Evolutionary conservation across 2,888 invertebrate species (phyloP).

Genomic region (Dione vanillae): DNA sequence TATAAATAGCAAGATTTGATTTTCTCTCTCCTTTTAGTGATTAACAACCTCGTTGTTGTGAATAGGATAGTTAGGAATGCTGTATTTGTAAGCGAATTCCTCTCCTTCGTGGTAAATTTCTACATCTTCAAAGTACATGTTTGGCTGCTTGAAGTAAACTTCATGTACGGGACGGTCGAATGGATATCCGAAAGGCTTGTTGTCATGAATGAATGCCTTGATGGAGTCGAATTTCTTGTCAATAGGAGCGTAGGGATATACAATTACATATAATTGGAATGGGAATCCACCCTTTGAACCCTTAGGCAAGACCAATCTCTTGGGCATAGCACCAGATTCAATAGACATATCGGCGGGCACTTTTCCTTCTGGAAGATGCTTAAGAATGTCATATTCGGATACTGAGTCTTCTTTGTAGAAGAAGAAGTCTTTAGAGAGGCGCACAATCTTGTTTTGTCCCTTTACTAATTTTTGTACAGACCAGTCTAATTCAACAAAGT

Average conservation of each 20-base stretch:
- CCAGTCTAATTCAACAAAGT: conserved; percentile 86
- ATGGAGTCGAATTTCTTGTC: conserved; percentile 59
- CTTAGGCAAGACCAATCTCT: conserved; percentile 88
- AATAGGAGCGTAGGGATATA: conserved; percentile 80
- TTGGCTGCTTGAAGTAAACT: conserved; percentile 79
- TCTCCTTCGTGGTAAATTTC: conserved; percentile 79
- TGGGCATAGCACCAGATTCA: conserved; percentile 86
- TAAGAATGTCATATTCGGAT: conserved; percentile 84
- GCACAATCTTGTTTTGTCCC: conserved; percentile 87
- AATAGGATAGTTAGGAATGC: conserved; percentile 50
- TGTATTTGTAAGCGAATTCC: conserved; percentile 60
- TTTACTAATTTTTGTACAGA: conserved; percentile 83
- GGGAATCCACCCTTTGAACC: conserved; percentile 88
- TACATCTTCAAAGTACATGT: conserved; percentile 86
- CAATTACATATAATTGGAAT: conserved; percentile 86
- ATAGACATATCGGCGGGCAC: conserved; percentile 82
- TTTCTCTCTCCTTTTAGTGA: conserved; percentile 55
- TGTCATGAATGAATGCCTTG: conserved; percentile 68
- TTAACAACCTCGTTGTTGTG: conserved; percentile 56
- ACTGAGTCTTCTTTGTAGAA: conserved; percentile 86
- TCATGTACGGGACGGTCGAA: conserved; percentile 81
- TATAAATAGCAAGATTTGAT: conserved; percentile 15
- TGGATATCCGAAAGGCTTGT: conserved; percentile 83
- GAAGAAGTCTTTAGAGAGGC: conserved; percentile 86
- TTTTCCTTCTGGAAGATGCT: conserved; percentile 80